Evolutionary conservation across 1,140 invertebrate species (phyloP).

Genomic region (Hypsibius dujardini): DNA sequence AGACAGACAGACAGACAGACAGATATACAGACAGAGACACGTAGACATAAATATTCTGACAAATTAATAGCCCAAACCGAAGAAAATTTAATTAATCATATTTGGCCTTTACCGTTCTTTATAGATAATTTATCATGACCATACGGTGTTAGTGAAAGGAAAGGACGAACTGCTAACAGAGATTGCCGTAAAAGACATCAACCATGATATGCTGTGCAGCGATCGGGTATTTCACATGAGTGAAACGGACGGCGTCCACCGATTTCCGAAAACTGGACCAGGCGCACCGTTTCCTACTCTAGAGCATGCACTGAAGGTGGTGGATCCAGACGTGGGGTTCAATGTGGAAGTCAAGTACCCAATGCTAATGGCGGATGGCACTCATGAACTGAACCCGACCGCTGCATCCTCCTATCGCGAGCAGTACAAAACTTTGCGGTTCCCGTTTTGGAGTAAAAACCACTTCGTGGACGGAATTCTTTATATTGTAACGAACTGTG

Average conservation of each 20-base stretch:
- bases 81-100: no score
- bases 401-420: conserved; percentile 76
- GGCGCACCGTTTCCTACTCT: conserved; percentile 63
- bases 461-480: conserved; percentile 19
- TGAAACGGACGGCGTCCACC: conserved; percentile 47
- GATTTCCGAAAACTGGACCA: not conserved
- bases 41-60: no score
- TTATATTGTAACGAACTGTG: conserved; percentile 46
- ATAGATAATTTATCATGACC: conserved; percentile 93
- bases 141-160: not conserved
- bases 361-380: conserved; percentile 60
- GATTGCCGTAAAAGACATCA: conserved; percentile 73
- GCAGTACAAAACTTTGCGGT: conserved; percentile 58
- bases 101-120: no score
- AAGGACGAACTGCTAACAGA: conserved; percentile 36
- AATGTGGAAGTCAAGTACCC: conserved; percentile 94
- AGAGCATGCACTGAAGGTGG: conserved; percentile 44
- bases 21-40: no score
- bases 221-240: not conserved
- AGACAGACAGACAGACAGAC: no score
- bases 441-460: conserved; percentile 18
- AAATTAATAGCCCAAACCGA: no score
- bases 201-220: conserved; percentile 38
- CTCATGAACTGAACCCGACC: conserved; percentile 64
- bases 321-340: conserved; percentile 68